Percentiles rank a stretch among this genome's conserved stretches.
Conservation (phyloP, 2,113 vertebrate genomes). For the Microtus oregoni region DNA sequence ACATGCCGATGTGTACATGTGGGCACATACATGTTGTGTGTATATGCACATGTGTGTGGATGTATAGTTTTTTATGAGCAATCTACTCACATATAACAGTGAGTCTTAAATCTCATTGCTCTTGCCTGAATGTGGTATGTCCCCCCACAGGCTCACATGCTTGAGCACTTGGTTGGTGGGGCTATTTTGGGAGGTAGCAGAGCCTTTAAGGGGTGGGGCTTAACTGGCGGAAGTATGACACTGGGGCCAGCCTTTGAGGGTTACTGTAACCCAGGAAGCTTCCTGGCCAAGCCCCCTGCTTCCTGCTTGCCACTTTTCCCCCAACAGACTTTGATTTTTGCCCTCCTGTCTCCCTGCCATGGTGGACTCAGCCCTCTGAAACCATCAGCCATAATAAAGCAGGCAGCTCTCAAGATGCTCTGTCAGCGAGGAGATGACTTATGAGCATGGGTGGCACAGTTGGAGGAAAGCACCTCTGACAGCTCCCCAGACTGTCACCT, state of each 20-base stretch:
- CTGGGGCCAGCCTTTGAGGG: background rate
- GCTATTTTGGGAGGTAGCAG: background rate
- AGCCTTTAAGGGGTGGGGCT: background rate
- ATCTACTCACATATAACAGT: background rate
- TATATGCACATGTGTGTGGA: too few relatives aligned
- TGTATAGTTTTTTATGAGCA: background rate
- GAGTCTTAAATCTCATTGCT: background rate
- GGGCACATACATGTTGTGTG: too few relatives aligned
- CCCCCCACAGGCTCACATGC: background rate
- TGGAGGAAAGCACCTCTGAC: background rate
- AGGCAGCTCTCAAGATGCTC: background rate
- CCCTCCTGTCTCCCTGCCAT: background rate
- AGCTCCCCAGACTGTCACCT: accelerated
- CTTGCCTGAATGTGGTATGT: background rate
- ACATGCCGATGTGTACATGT: too few relatives aligned
- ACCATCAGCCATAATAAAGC: background rate
- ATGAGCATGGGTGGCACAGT: too few relatives aligned
- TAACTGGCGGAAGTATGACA: background rate
- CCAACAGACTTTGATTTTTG: background rate
- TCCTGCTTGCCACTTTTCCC: background rate
- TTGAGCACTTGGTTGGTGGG: background rate
- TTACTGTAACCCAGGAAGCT: too few relatives aligned
- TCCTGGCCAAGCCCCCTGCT: background rate
- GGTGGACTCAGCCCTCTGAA: background rate
- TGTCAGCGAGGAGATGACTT: background rate